Base-by-base conservation (phyloP, 1,140 invertebrate genomes). In the Centruroides sculpturatus region DNA sequence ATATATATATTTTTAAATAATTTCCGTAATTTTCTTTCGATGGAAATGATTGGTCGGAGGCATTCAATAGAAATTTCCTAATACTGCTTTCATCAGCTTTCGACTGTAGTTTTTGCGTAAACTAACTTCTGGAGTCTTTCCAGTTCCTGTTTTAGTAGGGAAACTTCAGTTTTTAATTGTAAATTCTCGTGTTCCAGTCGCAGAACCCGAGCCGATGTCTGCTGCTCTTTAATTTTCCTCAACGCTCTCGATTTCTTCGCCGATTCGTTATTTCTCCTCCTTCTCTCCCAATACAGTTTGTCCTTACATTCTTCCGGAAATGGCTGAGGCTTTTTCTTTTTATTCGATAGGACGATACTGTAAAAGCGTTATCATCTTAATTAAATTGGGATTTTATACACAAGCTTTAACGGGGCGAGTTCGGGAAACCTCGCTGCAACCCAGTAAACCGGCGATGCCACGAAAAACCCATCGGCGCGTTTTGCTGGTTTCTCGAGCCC, bases 251-350 rank as follows among this genome's bases (percentile, higher is more conserved):
- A 76, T 51, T 72, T 64, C 63, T 75, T 76, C 11, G 75, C 75
- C 10, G 73, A 74, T 58, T 75, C 74, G 56, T 76, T 76, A 63
- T 76, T 76, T 59, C 75, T 73, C 60, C 70, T 69, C n/a, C 75
- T 63, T 55, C 74, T 72, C 56, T 76, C 74, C 73, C 72, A 73
- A 58, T 10, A 56, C n/a, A 12, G 58, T 49, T 66, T 66, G 60
- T 76, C 75, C 63, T 73, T 75, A 35, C 69, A 63, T 49, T 72
- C 68, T 4, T 69, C 68, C n/a, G 69, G 70, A n/a, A 66, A 56
- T 12, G 66, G 66, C 5, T 56, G 67, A 10, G 67, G 66, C 51
- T 67, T 49, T 49, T 71, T 61, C 62, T 74, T 74, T 55, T 72
- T 72, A 56, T 60, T 62, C 34, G n/a, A 9, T 11, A 41, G 36